Base-by-base conservation (phyloP, 2,888 invertebrate species). In the Eupithecia exiguata region DNA sequence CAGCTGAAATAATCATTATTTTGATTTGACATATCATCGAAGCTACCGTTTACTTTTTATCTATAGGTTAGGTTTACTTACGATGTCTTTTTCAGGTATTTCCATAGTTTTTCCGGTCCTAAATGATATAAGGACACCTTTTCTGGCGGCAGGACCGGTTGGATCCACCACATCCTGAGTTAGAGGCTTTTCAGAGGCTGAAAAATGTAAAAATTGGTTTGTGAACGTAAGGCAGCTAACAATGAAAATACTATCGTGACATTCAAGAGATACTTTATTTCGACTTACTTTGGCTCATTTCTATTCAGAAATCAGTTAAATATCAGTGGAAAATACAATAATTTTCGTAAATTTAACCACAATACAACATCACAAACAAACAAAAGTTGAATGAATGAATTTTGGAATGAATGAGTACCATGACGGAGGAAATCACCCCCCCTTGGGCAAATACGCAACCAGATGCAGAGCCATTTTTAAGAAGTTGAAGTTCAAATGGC, bases 81-180 rank as follows among this genome's bases (percentile, higher is more conserved):
- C 98, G 84, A 97, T 95, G 92, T 98, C 98, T 84, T 96, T 96
- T 86, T 98, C 98, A 0, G 97, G 97, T 88, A 98, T 98, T 85
- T 96, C 97, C 96, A 97, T 97, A 0, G 97, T 96, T 88, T 97
- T 97, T 12, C 97, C 97, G 49, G 97, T 97, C 81, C 97, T 95
- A 81, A 98, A 96, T 0, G 98, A 98, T 80, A 97, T 97, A 1
- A 98, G 95, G 69, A 97, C 96, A 0, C 97, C 98, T 88, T 97
- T 97, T 62, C 97, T 96, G 3, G 97, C 96, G 18, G 97, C 96
- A 0, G 97, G 97, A 0, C 97, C 97, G 18, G 97, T 96, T 0
- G 97, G 97, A 92, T 97, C 97, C 7, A 95, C 88, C 77, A 89
- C 91, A 87, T 94, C 95, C 84, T 91, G 93, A 77, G 78, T 91